These are phyloP conservation scores for Austrofundulus limnaeus DNA, from an alignment of 2,113 vertebrate species.

Conservation along the genomic window DNA sequence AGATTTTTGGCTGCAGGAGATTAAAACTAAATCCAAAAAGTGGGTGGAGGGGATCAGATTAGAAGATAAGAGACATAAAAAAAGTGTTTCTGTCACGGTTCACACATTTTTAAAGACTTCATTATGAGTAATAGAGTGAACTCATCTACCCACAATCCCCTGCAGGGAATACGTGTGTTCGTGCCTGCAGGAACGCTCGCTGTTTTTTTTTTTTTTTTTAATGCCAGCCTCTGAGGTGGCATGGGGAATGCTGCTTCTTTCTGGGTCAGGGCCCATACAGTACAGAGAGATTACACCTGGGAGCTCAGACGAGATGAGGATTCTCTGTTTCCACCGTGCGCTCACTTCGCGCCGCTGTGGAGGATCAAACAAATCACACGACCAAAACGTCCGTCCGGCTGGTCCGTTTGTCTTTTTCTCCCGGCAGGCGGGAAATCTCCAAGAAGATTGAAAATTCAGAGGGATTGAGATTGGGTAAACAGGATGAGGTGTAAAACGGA, in stretches of 20 bases:
- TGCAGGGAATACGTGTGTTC: slow-evolving; percentile 58
- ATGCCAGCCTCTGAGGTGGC: slow-evolving; percentile 68
- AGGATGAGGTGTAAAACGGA: slow-evolving; percentile 42
- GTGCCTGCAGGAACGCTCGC: slow-evolving; percentile 62
- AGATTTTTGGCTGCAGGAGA: no score
- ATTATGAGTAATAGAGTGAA: slow-evolving; percentile 61
- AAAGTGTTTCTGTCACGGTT: no score
- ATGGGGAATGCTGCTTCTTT: slow-evolving; percentile 69
- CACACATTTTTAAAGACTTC: slow-evolving; percentile 62
- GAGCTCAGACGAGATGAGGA: slow-evolving; percentile 73
- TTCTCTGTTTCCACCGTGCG: slow-evolving; percentile 44
- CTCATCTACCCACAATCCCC: slow-evolving; percentile 75
- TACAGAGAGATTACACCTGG: slow-evolving; percentile 75
- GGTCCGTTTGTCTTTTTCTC: slow-evolving; percentile 51
- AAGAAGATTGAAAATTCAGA: slow-evolving; percentile 52
- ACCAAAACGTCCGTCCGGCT: slow-evolving; percentile 44
- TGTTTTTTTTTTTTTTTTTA: slow-evolving; percentile 77
- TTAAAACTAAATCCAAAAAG: neutral
- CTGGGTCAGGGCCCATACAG: slow-evolving; percentile 78
- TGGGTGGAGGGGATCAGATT: slow-evolving; percentile 22
- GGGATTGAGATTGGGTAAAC: slow-evolving; percentile 37
- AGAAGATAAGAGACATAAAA: slow-evolving; percentile 31
- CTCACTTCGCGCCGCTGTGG: slow-evolving; percentile 39
- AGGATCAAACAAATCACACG: slow-evolving; percentile 64
- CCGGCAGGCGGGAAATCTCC: slow-evolving; percentile 47